Percentiles rank a stretch among this genome's conserved stretches.
Evolutionary conservation across 1,140 invertebrate genomes (phyloP).

Genomic region (Caenorhabditis remanei): DNA sequence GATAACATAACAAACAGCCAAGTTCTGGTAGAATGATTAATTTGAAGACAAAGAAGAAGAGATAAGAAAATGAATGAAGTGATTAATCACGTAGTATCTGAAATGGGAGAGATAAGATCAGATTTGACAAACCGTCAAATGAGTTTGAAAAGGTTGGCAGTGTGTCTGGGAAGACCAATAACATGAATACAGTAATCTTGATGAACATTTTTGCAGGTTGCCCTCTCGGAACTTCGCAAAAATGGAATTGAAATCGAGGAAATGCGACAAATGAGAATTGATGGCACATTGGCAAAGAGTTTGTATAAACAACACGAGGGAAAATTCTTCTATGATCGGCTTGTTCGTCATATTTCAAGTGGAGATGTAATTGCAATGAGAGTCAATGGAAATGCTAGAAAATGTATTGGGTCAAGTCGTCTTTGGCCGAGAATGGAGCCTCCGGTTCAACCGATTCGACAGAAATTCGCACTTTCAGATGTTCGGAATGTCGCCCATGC

Average conservation of each 20-base stretch:
- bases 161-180: too few species aligned
- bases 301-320: slow-evolving; percentile 50
- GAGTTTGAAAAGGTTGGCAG: too few species aligned
- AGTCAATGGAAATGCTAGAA: slow-evolving; percentile 57
- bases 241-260: slow-evolving; percentile 46
- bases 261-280: slow-evolving; percentile 24
- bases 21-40: too few species aligned
- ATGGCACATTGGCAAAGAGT: neutral
- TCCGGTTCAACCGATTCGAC: slow-evolving; percentile 52
- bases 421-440: slow-evolving; percentile 39
- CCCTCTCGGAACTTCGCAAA: slow-evolving; percentile 14
- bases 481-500: slow-evolving; percentile 68
- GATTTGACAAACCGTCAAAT: too few species aligned
- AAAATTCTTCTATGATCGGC: slow-evolving; percentile 70
- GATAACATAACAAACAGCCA: too few species aligned
- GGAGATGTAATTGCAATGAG: slow-evolving; percentile 63
- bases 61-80: too few species aligned
- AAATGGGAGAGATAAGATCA: too few species aligned
- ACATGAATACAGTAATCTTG: too few species aligned
- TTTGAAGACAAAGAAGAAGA: too few species aligned
- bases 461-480: slow-evolving; percentile 66
- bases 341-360: slow-evolving; percentile 66
- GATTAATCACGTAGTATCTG: too few species aligned
- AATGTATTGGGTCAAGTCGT: slow-evolving; percentile 46
- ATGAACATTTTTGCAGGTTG: neutral